Percentiles rank a stretch among this genome's conserved stretches.
Conservation (phyloP, 92 coral and sea anemone species). For the Umimayanthus chanpuru region DNA sequence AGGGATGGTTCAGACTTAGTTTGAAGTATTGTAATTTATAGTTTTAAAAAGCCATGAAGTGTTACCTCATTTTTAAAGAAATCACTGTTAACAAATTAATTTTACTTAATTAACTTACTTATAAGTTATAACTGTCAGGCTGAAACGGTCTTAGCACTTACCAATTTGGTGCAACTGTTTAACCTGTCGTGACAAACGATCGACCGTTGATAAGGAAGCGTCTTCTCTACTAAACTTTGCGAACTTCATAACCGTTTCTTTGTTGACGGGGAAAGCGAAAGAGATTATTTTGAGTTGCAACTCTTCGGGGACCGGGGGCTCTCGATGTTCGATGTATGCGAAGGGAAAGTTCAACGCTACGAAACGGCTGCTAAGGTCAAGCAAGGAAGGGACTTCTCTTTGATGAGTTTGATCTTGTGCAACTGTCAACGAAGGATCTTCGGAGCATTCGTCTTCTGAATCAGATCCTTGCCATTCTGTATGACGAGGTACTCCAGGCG, state of each 20-base stretch:
- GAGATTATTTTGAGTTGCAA: constrained; percentile 78
- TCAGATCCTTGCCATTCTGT: neutral
- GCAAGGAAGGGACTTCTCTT: constrained; percentile 51
- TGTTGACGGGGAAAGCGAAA: constrained; percentile 77
- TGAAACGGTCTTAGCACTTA: constrained; percentile 30
- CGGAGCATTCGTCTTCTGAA: neutral
- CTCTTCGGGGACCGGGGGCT: constrained; percentile 88
- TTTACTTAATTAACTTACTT: too few relatives aligned
- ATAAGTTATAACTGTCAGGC: too few relatives aligned
- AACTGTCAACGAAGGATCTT: neutral
- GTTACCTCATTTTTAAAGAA: too few relatives aligned
- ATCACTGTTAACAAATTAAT: too few relatives aligned
- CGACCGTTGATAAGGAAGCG: constrained; percentile 53
- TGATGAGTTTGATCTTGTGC: neutral
- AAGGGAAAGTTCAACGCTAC: constrained; percentile 81
- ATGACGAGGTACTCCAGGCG: neutral
- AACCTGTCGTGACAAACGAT: constrained; percentile 60
- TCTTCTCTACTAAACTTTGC: constrained; percentile 71
- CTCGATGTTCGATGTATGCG: constrained; percentile 80
- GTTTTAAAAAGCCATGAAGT: too few relatives aligned
- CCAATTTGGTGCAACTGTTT: constrained; percentile 87
- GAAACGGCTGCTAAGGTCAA: constrained; percentile 66
- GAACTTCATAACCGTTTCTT: constrained; percentile 73
- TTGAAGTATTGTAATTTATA: too few relatives aligned
- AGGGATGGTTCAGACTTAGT: too few relatives aligned